A percentile compares a stretch with the other conserved stretches of the same genome.
These are phyloP conservation scores for Allygus modestus DNA, from an alignment of 2,888 invertebrate species.

Conservation along the genomic window DNA sequence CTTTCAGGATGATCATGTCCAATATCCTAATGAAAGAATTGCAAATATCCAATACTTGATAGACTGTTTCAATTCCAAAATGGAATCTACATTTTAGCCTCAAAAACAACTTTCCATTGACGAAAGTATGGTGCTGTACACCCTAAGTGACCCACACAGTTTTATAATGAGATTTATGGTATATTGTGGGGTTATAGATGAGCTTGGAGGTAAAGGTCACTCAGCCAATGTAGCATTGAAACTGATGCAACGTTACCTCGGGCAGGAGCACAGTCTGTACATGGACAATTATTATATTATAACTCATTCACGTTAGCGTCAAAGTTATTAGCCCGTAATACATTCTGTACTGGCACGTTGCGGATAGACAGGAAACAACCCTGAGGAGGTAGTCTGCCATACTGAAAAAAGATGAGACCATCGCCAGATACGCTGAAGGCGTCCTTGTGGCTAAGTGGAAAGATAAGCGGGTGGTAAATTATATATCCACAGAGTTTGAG, in stretches of 20 bases:
- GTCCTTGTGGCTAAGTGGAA: neutral
- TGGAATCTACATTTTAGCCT: neutral
- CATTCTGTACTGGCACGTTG: neutral
- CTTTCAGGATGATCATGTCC: neutral
- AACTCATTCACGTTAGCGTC: neutral
- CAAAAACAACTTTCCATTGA: neutral
- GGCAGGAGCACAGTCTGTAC: neutral
- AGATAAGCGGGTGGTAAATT: neutral
- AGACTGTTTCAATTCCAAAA: constrained; percentile 8
- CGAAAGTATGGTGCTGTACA: neutral
- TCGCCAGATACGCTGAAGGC: constrained; percentile 13
- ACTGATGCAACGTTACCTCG: neutral
- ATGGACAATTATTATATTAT: constrained; percentile 18
- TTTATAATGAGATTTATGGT: neutral
- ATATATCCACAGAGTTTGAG: neutral
- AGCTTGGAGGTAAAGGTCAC: constrained; percentile 3
- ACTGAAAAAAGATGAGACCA: neutral
- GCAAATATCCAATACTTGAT: neutral
- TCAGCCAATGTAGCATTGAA: constrained; percentile 3
- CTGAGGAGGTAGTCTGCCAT: neutral
- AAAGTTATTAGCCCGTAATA: neutral
- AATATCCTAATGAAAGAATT: neutral
- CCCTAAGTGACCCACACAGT: neutral
- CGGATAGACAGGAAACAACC: neutral
- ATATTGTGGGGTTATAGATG: neutral